These are phyloP conservation scores for Polyodon spathula DNA, from an alignment of 2,113 vertebrate species.

Conservation along the genomic window DNA sequence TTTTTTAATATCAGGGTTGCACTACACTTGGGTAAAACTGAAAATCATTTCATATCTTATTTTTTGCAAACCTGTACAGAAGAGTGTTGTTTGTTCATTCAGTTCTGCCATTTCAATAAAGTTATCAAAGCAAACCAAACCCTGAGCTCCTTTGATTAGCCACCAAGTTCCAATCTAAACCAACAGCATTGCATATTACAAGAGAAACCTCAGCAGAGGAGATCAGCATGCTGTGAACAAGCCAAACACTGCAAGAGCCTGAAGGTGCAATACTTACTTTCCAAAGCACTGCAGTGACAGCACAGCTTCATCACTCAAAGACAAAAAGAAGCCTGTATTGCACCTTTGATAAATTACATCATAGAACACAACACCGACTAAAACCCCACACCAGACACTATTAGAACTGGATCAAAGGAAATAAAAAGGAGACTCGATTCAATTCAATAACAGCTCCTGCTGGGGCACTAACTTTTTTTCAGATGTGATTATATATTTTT, in stretches of 20 bases:
- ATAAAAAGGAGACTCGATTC: too few species aligned
- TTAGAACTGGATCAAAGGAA: conserved; percentile 3
- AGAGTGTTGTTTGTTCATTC: neutral
- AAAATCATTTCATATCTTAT: too few species aligned
- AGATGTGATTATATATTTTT: too few species aligned
- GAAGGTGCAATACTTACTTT: conserved; percentile 14
- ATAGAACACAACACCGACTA: conserved; percentile 8
- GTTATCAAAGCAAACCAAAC: neutral
- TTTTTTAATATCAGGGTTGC: too few species aligned
- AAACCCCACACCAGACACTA: conserved; percentile 11
- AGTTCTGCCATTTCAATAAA: conserved; percentile 5
- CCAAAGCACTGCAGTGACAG: conserved; percentile 12
- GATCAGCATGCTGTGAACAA: conserved; percentile 37
- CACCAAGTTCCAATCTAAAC: conserved; percentile 15
- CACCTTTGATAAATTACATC: conserved; percentile 10
- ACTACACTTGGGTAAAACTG: too few species aligned
- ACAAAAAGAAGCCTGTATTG: conserved; percentile 3
- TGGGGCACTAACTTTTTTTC: conserved; percentile 18
- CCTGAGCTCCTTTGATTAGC: neutral
- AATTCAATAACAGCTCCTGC: conserved; percentile 49
- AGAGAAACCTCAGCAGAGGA: conserved; percentile 12
- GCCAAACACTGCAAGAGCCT: conserved; percentile 15
- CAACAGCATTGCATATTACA: conserved; percentile 19
- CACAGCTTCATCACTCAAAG: conserved; percentile 2
- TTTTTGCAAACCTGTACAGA: too few species aligned